Evolutionary conservation across 2,888 invertebrate species (phyloP), one percentile per base, ranked within the genome.

Genomic region (Sarcophaga rosellei): DNA sequence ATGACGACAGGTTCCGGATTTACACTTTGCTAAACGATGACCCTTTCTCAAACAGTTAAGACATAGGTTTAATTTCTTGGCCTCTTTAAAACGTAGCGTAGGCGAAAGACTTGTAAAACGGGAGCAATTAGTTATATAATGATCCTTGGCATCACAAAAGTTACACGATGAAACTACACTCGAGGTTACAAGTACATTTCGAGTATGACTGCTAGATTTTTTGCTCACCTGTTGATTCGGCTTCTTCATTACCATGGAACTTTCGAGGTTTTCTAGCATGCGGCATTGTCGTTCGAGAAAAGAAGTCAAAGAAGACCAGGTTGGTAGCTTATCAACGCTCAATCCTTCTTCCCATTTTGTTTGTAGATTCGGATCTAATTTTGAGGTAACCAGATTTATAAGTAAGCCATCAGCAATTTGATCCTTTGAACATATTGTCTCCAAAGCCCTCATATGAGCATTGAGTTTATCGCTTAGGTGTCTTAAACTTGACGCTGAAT

Each of bases 11-110:
- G 68, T 65, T 59, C 81, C 74, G 8, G 82, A 86, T 23, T 79
- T 88, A 61, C 87, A 88, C n/a, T 77, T 83, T 45, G 81, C 65
- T 47, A 86, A 15, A 15, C 73, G 47, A 76, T 88, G 87, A 1
- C 88, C 87, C 15, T 78, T 79, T 20, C 77, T 68, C 12, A 87
- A 69, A 17, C 88, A 89, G 23, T 89, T 89, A 3, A 87, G 57
- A 20, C 85, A 88, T 45, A 88, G 65, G 2, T 81, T 65, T 65
- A 84, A 35, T 15, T 21, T 68, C 53, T 78, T 87, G 8, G 59
- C 79, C 73, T 85, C 79, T 53, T 78, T 73, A 59, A 63, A 81
- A 11, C 84, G 72, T n/a, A 68, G 5, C 11, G 35, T 6, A 4
- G 87, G 79, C 2, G 76, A 73, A 17, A 82, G 62, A 73, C 57